A percentile compares a stretch with the other conserved stretches of the same genome.
These are phyloP conservation scores for Formica selysi DNA, from an alignment of 1,140 invertebrate species.

Conservation along the genomic window DNA sequence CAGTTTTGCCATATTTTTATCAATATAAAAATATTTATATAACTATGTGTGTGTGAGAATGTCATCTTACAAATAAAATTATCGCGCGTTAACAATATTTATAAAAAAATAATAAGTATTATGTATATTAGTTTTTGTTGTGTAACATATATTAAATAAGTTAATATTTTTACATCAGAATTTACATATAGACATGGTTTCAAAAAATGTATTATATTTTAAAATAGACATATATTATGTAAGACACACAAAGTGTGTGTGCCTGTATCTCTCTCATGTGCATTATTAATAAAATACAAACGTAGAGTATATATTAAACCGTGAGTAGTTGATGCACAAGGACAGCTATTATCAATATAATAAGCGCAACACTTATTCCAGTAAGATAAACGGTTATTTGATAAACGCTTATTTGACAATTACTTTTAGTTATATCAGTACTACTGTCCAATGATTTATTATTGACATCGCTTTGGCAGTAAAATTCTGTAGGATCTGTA, in stretches of 20 bases:
- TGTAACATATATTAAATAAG: conserved; percentile 35
- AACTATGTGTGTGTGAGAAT: not conserved
- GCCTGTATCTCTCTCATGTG: conserved; percentile 62
- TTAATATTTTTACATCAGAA: conserved; percentile 59
- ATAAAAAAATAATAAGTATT: conserved; percentile 5
- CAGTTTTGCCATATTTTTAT: not conserved
- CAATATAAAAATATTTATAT: conserved; percentile 12
- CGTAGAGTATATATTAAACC: conserved; percentile 16
- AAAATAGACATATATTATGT: conserved; percentile 29
- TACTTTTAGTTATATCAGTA: conserved; percentile 85
- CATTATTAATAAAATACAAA: conserved; percentile 35
- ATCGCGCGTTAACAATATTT: not conserved
- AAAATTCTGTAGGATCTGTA: conserved; percentile 89
- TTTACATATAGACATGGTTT: conserved; percentile 35
- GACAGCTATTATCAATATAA: conserved; percentile 88
- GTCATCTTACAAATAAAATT: not conserved
- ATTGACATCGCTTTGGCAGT: conserved; percentile 87
- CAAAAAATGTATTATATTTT: conserved; percentile 39
- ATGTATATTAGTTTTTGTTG: not conserved
- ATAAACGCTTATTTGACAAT: conserved; percentile 57
- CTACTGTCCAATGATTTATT: conserved; percentile 85
- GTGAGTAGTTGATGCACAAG: conserved; percentile 83
- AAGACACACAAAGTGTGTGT: conserved; percentile 23
- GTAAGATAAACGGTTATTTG: conserved; percentile 87
- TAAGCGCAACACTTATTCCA: conserved; percentile 87